Evolutionary conservation across 2,888 invertebrate species (phyloP).

Genomic region (Elysia crispata): DNA sequence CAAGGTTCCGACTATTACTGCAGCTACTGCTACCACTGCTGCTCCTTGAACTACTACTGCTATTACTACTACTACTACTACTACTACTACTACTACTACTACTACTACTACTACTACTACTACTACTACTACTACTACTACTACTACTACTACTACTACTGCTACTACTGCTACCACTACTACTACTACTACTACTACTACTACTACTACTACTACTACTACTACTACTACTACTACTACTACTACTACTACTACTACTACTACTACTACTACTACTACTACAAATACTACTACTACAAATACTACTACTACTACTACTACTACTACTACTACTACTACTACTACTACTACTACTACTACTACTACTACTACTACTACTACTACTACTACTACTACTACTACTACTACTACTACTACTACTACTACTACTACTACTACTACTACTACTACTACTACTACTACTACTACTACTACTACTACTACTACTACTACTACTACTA

Average conservation of each 20-base stretch:
- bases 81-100: conserved; percentile 4
- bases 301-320: no score
- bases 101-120: conserved; percentile 4
- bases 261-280: neutral
- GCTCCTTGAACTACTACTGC: neutral
- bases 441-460: conserved; percentile 1
- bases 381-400: neutral
- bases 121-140: conserved; percentile 9
- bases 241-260: neutral
- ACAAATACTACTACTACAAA: no score
- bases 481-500: conserved; percentile 1
- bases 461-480: conserved; percentile 4
- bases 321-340: neutral
- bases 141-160: neutral
- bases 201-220: conserved; percentile 9
- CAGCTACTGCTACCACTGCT: neutral
- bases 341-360: neutral
- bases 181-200: neutral
- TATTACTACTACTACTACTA: conserved; percentile 4
- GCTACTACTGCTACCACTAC: neutral
- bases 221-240: neutral
- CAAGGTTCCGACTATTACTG: neutral
- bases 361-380: neutral
- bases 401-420: neutral
- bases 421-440: conserved; percentile 1